These are phyloP conservation scores for Euzophera pinguis DNA, from an alignment of 2,888 invertebrate species.

Conservation along the genomic window DNA sequence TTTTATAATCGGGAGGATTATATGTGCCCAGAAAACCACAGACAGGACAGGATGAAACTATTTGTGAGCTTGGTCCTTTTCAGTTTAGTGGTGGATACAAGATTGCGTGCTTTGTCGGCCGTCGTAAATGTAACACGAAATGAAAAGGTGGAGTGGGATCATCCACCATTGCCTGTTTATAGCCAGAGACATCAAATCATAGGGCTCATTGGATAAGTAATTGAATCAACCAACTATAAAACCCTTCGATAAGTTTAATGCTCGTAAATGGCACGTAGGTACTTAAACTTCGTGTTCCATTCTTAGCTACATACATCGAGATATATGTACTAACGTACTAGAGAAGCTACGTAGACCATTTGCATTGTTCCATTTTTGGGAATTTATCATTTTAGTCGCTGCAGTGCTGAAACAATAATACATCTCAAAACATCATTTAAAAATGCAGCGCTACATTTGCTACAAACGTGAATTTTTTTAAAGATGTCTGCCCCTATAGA, in stretches of 20 bases:
- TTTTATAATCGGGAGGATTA: too few relatives aligned
- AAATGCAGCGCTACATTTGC: too few relatives aligned
- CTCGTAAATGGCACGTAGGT: background rate
- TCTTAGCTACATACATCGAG: too few relatives aligned
- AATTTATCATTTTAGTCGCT: too few relatives aligned
- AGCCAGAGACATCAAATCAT: background rate
- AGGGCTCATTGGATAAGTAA: background rate
- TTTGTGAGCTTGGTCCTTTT: background rate
- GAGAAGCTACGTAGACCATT: too few relatives aligned
- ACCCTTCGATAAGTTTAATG: background rate
- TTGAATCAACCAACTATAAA: background rate
- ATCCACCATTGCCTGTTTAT: background rate
- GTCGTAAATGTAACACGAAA: slow-evolving; percentile 14
- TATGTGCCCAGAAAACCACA: background rate
- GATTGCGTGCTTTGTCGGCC: slow-evolving; percentile 8
- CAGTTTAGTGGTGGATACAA: background rate
- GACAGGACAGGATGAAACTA: background rate
- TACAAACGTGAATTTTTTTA: too few relatives aligned
- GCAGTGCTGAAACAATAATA: too few relatives aligned
- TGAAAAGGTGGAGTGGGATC: slow-evolving; percentile 15
- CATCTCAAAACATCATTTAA: too few relatives aligned
- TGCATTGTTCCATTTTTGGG: too few relatives aligned
- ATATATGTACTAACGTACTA: too few relatives aligned
- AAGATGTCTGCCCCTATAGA: too few relatives aligned
- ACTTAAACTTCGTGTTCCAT: background rate